These are phyloP conservation scores for Alligator sinensis DNA, from an alignment of 2,113 vertebrate species.

Conservation along the genomic window DNA sequence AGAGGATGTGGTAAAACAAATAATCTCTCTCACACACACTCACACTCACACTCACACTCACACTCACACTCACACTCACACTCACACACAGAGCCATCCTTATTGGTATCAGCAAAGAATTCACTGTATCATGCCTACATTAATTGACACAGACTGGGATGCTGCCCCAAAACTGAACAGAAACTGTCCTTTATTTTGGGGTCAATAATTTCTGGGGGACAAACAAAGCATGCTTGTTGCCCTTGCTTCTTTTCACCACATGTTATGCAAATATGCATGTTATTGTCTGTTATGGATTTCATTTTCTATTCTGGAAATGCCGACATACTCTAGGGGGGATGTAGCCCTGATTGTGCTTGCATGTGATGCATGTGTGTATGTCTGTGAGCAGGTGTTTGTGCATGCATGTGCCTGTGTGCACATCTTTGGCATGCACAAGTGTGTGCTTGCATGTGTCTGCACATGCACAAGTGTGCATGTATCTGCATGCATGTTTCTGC, in stretches of 20 bases:
- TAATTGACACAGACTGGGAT: not conserved
- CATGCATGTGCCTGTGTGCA: not conserved
- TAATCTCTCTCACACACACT: not conserved
- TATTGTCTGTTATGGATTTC: constrained; percentile 3
- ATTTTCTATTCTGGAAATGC: not conserved
- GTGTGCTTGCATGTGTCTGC: too few species aligned
- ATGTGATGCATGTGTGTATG: too few species aligned
- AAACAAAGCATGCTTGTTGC: not conserved
- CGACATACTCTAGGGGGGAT: not conserved
- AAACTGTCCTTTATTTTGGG: not conserved
- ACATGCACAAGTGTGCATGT: too few species aligned
- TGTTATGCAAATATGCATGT: not conserved
- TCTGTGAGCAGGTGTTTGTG: rapidly evolving
- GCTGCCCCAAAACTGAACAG: not conserved
- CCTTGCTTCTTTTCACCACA: not conserved
- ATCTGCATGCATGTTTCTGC: too few species aligned
- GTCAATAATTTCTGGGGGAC: not conserved
- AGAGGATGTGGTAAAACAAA: not conserved
- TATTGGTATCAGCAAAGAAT: not conserved
- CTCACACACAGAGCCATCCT: not conserved
- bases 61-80: too few species aligned
- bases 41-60: too few species aligned
- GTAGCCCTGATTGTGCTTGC: not conserved
- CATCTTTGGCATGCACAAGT: not conserved
- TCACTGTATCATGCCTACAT: too few species aligned